Evolutionary conservation across 2,113 vertebrate genomes (phyloP), one percentile per base, ranked within the genome.

Genomic region (Trachemys scripta): DNA sequence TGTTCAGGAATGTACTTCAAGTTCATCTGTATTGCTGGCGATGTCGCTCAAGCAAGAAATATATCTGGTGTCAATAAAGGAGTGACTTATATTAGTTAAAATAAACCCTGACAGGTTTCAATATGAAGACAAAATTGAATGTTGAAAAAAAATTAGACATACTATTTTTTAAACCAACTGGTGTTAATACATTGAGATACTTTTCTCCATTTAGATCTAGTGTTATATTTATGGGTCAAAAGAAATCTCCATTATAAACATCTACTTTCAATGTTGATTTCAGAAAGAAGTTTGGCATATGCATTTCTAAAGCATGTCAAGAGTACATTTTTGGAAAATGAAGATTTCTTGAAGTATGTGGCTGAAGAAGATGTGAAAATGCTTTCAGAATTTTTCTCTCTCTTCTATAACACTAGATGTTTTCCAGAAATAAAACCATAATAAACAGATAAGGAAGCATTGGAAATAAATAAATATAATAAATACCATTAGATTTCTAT

Each of bases 1-100:
- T 50, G 87, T 95, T 89, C 94, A 93, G 91, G 35, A 93, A 89
- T 76, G 91, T 86, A 85, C 79, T 80, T 89, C 49, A 14, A 10
- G 17, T 49, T 93, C 85, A 87, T 72, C 82, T 88, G 42, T n/a
- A 88, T 80, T 92, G 87, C 84, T 90, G 65, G 82, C 14, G 51
- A 2, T 90, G 57, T 69, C 88, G 76, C 49, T 89, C 35, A 22
- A 27, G 65, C 75, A 82, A 93, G 80, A 88, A 84, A 76, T 20
- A 6, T 2, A 53, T 83, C 49, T 90, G 57, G 50, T 85, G 42
- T 85, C 42, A 88, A n/a, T 38, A 47, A 90, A 89, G 57, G 91
- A 96, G n/a, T 80, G 38, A 85, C 54, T 94, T 42, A 65, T 69
- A 62, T 95, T 89, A 27, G 10, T 87, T 92, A 86, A 95, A 65